Evolutionary conservation across 2,797 vertebrate genomes (phyloP), one percentile per base, ranked within the genome.

Genomic region (Poecilia gillii): DNA sequence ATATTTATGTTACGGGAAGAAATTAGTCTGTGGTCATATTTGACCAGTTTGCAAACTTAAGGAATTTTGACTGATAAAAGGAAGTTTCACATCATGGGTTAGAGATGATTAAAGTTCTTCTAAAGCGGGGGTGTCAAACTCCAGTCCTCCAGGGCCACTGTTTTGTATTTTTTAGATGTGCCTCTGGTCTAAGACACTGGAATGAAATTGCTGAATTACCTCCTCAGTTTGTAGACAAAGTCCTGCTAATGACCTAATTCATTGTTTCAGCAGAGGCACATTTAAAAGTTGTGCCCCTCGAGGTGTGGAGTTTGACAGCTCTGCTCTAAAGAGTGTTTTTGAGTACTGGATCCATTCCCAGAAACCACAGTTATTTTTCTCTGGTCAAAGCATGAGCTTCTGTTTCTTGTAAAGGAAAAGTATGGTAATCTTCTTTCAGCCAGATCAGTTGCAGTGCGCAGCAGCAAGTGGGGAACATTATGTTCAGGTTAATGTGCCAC

Each of bases 1-100:
- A 5, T 4, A 25, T 71, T 74, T 6, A 66, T 62, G 8, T 79
- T n/a, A 28, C 18, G 25, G 51, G 64, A 49, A 33, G 71, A 77
- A 77, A 62, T 74, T 5, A 20, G 43, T 81, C 14, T 77, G 25
- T 57, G 39, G 4, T 47, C 41, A 82, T 80, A 72, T 64, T 46
- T 71, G 73, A 79, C 41, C 18, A 68, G 25, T 36, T 79, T 76
- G 70, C 36, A 45, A 53, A 45, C 3, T 31, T 3, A 66, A 55
- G n/a, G 31, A 62, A 72, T 39, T 66, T 20, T 57, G 64, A 20
- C 11, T 51, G 11, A n/a, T 0, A 13, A 68, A 49, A 49, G 23
- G 4, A 68, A 31, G 53, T 25, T 77, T 77, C 43, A 80, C n/a
- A 55, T 25, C 47, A 11, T n/a, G 23, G 7, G 33, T 39, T 16